These are phyloP conservation scores for Opisthograptis luteolata DNA, from an alignment of 2,888 invertebrate species.

Conservation along the genomic window DNA sequence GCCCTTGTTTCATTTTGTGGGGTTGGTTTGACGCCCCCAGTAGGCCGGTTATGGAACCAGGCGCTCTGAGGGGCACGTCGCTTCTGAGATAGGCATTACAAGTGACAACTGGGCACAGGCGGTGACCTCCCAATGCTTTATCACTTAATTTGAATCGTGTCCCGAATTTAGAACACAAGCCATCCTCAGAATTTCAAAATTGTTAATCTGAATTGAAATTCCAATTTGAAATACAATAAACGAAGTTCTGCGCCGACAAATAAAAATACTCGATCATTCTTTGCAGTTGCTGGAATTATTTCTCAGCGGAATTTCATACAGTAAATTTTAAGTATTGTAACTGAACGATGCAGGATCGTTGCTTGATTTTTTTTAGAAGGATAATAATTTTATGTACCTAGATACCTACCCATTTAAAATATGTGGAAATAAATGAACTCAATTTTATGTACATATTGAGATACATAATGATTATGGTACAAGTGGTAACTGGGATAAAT, in stretches of 20 bases:
- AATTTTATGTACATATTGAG: no score
- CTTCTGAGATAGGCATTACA: conserved; percentile 54
- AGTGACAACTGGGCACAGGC: conserved; percentile 60
- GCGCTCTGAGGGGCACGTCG: conserved; percentile 1
- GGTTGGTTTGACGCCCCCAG: no score
- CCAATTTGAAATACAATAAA: conserved; percentile 44
- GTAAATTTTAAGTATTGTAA: background rate
- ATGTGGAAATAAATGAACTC: no score
- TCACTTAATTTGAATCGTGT: conserved; percentile 81
- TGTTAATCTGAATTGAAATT: conserved; percentile 52
- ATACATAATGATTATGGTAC: no score
- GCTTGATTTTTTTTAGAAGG: background rate
- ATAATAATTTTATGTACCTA: no score
- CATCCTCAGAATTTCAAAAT: conserved; percentile 51
- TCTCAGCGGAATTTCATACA: conserved; percentile 1
- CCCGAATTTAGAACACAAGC: conserved; percentile 62
- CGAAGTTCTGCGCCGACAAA: conserved; percentile 23
- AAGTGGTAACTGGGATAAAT: no score
- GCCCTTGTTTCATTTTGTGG: no score
- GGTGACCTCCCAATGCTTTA: conserved; percentile 67
- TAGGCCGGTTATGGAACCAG: background rate
- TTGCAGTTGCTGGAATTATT: conserved; percentile 11
- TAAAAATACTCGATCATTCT: conserved; percentile 41
- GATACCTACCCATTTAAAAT: no score
- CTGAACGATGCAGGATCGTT: no score